These are phyloP conservation scores for Sinella curviseta DNA, from an alignment of 1,140 invertebrate genomes.

Conservation along the genomic window DNA sequence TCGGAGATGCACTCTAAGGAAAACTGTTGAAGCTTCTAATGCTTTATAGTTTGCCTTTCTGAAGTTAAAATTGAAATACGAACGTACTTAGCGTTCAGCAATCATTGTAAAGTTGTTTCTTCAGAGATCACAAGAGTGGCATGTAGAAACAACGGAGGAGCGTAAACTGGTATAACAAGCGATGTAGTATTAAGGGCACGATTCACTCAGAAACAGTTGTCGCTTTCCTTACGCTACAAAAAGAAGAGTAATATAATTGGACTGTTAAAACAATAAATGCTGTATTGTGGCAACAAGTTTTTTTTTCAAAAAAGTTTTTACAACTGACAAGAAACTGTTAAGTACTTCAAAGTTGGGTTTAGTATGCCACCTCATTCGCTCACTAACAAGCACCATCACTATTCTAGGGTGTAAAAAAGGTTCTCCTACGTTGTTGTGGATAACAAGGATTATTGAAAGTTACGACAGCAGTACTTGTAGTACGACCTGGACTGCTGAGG, in stretches of 20 bases:
- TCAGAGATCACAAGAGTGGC: background rate
- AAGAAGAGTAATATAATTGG: background rate
- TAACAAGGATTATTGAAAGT: slow-evolving; percentile 18
- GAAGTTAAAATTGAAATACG: background rate
- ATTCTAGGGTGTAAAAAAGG: background rate
- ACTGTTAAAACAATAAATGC: background rate
- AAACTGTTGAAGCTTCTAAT: too few relatives aligned
- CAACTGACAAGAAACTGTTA: background rate
- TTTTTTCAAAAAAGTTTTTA: background rate
- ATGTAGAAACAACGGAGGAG: too few relatives aligned
- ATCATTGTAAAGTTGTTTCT: background rate
- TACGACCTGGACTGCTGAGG: background rate
- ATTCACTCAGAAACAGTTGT: too few relatives aligned
- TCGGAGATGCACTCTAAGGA: too few relatives aligned
- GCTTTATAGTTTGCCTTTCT: background rate
- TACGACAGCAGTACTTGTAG: slow-evolving; percentile 1
- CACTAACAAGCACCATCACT: background rate
- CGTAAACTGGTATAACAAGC: too few relatives aligned
- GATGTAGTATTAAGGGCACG: too few relatives aligned
- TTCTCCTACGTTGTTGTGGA: background rate
- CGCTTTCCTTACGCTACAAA: background rate
- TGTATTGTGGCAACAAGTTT: slow-evolving; percentile 13
- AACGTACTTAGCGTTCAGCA: background rate
- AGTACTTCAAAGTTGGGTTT: background rate
- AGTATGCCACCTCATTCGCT: background rate